Evolutionary conservation across 1,140 invertebrate genomes (phyloP).

Genomic region (Himalopsyche phryganea): DNA sequence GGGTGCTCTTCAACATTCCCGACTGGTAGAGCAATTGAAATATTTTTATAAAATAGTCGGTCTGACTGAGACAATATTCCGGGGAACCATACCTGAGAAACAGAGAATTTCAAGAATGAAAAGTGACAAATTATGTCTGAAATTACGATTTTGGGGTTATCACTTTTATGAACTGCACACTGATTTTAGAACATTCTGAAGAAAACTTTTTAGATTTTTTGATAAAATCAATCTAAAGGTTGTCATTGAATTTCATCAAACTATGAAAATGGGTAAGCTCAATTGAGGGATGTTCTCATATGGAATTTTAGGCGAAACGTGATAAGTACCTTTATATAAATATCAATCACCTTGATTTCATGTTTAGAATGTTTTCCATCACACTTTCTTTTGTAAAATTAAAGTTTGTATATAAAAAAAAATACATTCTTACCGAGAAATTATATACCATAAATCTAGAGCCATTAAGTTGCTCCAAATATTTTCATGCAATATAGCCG

Average conservation of each 20-base stretch:
- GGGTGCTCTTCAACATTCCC: conserved; percentile 1
- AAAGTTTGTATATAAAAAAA: too few species aligned
- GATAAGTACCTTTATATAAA: too few species aligned
- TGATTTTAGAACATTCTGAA: neutral
- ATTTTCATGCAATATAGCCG: conserved; percentile 11
- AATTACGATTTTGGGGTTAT: too few species aligned
- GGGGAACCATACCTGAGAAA: conserved; percentile 25
- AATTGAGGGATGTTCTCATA: neutral
- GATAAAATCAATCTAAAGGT: neutral
- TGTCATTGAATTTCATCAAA: neutral
- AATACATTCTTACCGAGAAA: conserved; percentile 24
- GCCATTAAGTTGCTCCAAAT: conserved; percentile 18
- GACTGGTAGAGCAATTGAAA: neutral
- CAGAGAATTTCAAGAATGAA: neutral
- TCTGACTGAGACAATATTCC: conserved; percentile 14
- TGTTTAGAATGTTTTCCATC: too few species aligned
- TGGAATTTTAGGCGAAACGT: neutral
- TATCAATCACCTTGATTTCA: too few species aligned
- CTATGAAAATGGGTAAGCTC: neutral
- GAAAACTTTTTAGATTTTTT: neutral
- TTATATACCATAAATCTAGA: conserved; percentile 23
- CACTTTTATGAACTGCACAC: too few species aligned
- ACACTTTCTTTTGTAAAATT: too few species aligned
- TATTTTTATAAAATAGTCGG: conserved; percentile 1
- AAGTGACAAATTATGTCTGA: neutral